Evolutionary conservation across 2,113 vertebrate species (phyloP).

Genomic region (Okapia johnstoni): DNA sequence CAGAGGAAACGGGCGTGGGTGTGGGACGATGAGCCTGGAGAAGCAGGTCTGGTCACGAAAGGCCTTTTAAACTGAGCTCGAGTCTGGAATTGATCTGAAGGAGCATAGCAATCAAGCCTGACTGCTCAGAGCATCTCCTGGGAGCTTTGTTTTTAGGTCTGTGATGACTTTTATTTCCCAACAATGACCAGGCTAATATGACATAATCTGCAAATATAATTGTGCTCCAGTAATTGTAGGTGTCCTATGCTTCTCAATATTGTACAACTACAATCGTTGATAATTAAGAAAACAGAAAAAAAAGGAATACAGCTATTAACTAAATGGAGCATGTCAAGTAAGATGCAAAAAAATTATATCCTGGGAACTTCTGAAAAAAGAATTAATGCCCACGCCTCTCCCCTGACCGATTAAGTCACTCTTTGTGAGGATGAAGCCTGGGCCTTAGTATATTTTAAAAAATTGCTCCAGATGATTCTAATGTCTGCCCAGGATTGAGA

Average conservation of each 20-base stretch:
- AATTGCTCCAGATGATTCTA: neutral
- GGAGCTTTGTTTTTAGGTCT: neutral
- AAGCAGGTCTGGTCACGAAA: neutral
- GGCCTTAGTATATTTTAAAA: neutral
- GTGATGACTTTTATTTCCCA: neutral
- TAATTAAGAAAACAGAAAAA: neutral
- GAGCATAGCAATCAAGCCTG: neutral
- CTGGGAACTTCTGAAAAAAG: neutral
- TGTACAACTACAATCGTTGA: neutral
- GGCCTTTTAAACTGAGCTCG: neutral
- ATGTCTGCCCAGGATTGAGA: neutral
- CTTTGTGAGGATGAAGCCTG: neutral
- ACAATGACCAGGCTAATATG: neutral
- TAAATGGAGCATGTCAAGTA: neutral
- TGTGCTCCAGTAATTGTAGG: neutral
- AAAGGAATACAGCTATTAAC: neutral
- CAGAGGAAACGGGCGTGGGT: neutral
- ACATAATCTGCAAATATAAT: neutral
- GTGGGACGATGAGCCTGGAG: neutral
- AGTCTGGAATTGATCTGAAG: neutral
- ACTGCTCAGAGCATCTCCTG: neutral
- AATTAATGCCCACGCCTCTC: neutral
- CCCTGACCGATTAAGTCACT: neutral
- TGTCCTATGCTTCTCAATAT: neutral
- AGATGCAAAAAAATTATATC: neutral